Evolutionary conservation across 2,888 invertebrate species (phyloP).

Genomic region (Pegoplata infirma): DNA sequence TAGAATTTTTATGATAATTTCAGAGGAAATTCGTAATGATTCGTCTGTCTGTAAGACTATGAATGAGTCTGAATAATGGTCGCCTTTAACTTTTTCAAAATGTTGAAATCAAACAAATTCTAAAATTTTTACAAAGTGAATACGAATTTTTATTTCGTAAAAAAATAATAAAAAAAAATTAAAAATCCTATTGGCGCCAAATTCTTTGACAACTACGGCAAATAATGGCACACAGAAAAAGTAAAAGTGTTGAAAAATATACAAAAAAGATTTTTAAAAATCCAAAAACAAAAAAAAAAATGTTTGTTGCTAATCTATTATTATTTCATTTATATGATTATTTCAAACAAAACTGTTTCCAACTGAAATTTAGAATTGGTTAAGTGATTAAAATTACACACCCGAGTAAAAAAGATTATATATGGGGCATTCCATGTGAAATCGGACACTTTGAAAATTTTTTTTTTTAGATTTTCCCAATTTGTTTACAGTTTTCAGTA

Average conservation of each 20-base stretch:
- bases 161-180: background rate
- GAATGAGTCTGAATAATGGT: no score
- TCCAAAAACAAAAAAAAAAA: no score
- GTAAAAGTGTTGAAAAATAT: constrained; percentile 48
- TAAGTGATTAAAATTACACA: no score
- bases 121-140: background rate
- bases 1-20: constrained; percentile 9
- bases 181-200: constrained; percentile 45
- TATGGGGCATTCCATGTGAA: no score
- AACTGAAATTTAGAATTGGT: no score
- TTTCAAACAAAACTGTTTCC: no score
- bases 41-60: background rate
- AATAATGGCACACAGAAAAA: constrained; percentile 20
- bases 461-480: no score
- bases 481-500: no score
- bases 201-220: background rate
- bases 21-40: constrained; percentile 12
- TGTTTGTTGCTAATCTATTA: constrained; percentile 32
- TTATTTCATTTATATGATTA: constrained; percentile 8
- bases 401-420: no score
- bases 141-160: background rate
- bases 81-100: no score
- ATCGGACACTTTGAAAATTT: no score
- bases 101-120: no score
- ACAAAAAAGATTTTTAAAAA: background rate